A percentile compares a stretch with the other conserved stretches of the same genome.
These are phyloP conservation scores for Bos indicus DNA, from an alignment of 2,113 vertebrate genomes.

Conservation along the genomic window DNA sequence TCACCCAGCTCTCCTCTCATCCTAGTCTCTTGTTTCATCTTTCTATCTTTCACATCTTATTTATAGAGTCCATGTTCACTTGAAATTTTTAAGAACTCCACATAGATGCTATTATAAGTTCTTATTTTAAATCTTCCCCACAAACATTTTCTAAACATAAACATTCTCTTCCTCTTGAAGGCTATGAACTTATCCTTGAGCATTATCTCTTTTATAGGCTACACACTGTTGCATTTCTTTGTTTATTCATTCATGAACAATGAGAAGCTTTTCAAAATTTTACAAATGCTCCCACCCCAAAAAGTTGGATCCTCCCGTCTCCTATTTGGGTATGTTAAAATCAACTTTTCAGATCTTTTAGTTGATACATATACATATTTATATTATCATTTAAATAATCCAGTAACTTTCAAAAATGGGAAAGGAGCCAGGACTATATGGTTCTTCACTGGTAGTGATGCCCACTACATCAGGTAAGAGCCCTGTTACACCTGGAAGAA, in stretches of 20 bases:
- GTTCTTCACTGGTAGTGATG: background rate
- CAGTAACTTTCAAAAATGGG: background rate
- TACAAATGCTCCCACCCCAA: background rate
- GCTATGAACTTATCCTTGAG: background rate
- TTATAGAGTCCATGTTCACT: background rate
- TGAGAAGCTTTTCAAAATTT: constrained; percentile 19
- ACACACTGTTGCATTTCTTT: background rate
- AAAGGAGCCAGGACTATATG: background rate
- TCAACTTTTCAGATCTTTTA: constrained; percentile 13
- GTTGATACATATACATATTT: background rate
- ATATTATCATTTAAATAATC: constrained; percentile 24
- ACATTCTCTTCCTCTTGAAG: background rate
- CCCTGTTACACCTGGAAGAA: background rate
- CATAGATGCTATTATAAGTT: background rate
- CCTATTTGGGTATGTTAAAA: background rate
- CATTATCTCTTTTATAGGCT: background rate
- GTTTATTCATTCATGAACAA: background rate
- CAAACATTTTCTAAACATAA: constrained; percentile 40
- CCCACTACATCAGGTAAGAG: background rate
- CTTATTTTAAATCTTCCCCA: background rate
- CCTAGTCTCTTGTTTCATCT: background rate
- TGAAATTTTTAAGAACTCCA: constrained; percentile 17
- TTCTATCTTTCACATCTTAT: background rate
- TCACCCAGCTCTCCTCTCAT: background rate
- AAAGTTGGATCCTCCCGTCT: background rate